These are phyloP conservation scores for Nemotelus pantherinus DNA, from an alignment of 2,888 invertebrate genomes.

Conservation along the genomic window DNA sequence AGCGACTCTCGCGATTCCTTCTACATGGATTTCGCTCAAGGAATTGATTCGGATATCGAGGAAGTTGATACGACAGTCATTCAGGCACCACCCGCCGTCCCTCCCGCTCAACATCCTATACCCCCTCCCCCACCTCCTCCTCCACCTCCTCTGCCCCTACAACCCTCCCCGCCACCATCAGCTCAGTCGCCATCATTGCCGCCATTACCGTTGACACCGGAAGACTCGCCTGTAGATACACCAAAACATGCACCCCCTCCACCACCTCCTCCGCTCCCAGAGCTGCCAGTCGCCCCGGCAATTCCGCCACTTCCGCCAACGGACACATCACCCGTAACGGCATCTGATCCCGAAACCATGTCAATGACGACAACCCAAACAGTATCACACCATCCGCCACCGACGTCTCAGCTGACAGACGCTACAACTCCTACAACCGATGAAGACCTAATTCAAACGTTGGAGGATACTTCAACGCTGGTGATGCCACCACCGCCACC, in stretches of 20 bases:
- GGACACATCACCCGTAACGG: slow-evolving; percentile 57
- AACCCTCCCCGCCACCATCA: slow-evolving; percentile 53
- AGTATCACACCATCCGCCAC: slow-evolving; percentile 2
- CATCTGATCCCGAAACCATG: slow-evolving; percentile 45
- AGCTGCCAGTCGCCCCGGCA: slow-evolving; percentile 55
- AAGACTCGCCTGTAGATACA: slow-evolving; percentile 49
- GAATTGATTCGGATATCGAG: slow-evolving; percentile 89
- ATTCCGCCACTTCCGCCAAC: slow-evolving; percentile 61
- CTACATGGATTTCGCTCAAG: slow-evolving; percentile 91
- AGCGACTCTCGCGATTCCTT: slow-evolving; percentile 89
- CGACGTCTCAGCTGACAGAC: slow-evolving; percentile 21
- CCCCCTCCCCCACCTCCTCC: slow-evolving; percentile 52
- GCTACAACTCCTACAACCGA: slow-evolving; percentile 43
- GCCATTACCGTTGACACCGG: slow-evolving; percentile 54
- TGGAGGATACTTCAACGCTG: slow-evolving; percentile 44
- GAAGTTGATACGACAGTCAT: slow-evolving; percentile 78
- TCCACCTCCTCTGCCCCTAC: slow-evolving; percentile 47
- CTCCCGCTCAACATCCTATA: slow-evolving; percentile 51
- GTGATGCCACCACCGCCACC: slow-evolving; percentile 44
- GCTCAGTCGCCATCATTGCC: slow-evolving; percentile 54
- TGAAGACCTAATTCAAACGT: slow-evolving; percentile 30
- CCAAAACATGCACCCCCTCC: slow-evolving; percentile 48
- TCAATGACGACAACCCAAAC: slow-evolving; percentile 35
- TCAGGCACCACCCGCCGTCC: slow-evolving; percentile 51
- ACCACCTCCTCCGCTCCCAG: slow-evolving; percentile 54